These are phyloP conservation scores for Intellagama lesueurii DNA, from an alignment of 2,797 vertebrate species.

Conservation along the genomic window DNA sequence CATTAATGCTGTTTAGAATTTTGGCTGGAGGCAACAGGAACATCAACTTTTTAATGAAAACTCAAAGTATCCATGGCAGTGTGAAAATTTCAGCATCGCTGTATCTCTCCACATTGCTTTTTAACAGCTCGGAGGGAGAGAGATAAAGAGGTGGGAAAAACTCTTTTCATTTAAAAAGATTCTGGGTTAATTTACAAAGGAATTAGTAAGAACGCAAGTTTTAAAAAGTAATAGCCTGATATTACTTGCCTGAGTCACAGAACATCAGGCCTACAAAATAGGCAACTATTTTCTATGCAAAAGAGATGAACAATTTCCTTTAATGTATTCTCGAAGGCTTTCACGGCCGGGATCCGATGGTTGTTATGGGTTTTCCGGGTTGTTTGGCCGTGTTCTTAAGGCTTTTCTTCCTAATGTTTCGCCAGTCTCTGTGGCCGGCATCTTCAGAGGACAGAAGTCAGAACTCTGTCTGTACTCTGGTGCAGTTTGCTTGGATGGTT, in stretches of 20 bases:
- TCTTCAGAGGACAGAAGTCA: too few species aligned
- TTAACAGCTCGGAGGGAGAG: conserved; percentile 63
- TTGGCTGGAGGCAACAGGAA: conserved; percentile 62
- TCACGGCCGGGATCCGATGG: too few species aligned
- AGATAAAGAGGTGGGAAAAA: conserved; percentile 13
- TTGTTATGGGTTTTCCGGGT: too few species aligned
- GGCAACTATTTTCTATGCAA: conserved; percentile 38
- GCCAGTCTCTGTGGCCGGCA: too few species aligned
- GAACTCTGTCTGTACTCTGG: too few species aligned
- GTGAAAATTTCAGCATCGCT: conserved; percentile 64
- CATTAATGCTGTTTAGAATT: conserved; percentile 65
- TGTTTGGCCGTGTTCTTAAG: too few species aligned
- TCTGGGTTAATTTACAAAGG: conserved; percentile 76
- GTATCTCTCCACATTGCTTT: conserved; percentile 61
- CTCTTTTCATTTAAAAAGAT: conserved; percentile 69
- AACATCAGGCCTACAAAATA: conserved; percentile 62
- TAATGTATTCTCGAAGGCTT: not conserved
- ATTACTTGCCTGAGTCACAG: conserved; percentile 58
- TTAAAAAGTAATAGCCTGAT: conserved; percentile 63
- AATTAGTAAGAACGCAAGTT: conserved; percentile 67
- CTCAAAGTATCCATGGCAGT: conserved; percentile 48
- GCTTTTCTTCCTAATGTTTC: too few species aligned
- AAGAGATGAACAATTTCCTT: conserved; percentile 34
- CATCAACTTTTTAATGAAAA: conserved; percentile 70
- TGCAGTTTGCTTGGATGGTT: too few species aligned